phyloP scores from a whole-genome alignment of 2,113 vertebrate genomes.

The Pogonocichla stellata region DNA sequence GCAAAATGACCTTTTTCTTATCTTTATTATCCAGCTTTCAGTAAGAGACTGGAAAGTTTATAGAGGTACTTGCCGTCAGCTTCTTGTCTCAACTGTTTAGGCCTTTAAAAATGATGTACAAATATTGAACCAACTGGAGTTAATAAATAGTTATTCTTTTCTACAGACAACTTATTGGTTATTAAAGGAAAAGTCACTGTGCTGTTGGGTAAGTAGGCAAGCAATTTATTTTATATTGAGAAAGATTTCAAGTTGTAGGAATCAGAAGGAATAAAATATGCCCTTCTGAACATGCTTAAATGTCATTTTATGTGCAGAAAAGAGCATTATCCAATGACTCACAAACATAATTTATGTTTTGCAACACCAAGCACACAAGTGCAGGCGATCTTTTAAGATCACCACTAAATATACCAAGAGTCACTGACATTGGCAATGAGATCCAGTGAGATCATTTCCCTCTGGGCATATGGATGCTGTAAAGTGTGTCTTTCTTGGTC shows the following conservation, averaged over 20 bases:
- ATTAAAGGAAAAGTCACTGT: not conserved
- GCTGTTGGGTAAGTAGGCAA: not conserved
- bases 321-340: not conserved
- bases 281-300: not conserved
- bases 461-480: not conserved
- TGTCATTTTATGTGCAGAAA: not conserved
- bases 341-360: not conserved
- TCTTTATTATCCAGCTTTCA: conserved; percentile 57
- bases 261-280: not conserved
- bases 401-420: not conserved
- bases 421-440: not conserved
- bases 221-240: not conserved
- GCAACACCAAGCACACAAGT: not conserved
- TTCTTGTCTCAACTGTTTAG: not conserved
- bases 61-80: not conserved
- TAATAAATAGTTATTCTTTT: conserved; percentile 29
- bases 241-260: not conserved
- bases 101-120: conserved; percentile 1
- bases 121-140: conserved; percentile 24
- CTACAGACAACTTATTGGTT: not conserved
- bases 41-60: not conserved
- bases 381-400: not conserved
- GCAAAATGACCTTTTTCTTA: conserved; percentile 32
- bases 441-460: conserved; percentile 11
- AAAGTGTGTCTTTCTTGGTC: not conserved